phyloP scores from a whole-genome alignment of 2,797 vertebrate genomes.

The Danio tinwini region DNA sequence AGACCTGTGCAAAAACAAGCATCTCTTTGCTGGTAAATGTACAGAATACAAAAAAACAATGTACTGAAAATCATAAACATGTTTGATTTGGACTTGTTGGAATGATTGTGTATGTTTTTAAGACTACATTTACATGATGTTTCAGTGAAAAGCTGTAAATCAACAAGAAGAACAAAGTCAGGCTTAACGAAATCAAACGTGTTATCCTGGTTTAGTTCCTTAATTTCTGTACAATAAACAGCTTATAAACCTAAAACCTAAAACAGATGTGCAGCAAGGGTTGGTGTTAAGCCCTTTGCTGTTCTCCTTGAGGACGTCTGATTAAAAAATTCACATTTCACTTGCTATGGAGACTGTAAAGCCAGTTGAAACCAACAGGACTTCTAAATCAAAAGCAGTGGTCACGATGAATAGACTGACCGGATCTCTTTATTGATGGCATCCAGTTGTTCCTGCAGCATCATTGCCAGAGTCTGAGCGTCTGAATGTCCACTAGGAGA shows the following conservation, averaged over 20 bases:
- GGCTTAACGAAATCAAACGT: background rate
- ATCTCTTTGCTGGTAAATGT: background rate
- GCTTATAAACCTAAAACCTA: background rate
- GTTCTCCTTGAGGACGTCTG: background rate
- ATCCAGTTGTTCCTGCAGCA: slow-evolving; percentile 98
- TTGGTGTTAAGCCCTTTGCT: background rate
- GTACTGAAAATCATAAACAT: background rate
- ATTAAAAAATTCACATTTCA: background rate
- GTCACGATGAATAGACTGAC: slow-evolving; percentile 67
- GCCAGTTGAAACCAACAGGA: background rate
- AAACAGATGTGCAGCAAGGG: background rate
- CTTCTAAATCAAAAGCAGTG: background rate
- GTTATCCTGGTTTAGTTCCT: background rate
- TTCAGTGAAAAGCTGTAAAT: background rate
- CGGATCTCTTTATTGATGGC: slow-evolving; percentile 99
- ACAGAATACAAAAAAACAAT: background rate
- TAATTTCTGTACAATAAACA: background rate
- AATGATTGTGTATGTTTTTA: background rate
- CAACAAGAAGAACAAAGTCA: background rate
- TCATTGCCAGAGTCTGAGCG: slow-evolving; percentile 97
- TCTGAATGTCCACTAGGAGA: slow-evolving; percentile 97
- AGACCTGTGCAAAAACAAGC: background rate
- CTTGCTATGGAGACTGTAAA: background rate
- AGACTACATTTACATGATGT: background rate
- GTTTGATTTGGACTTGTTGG: background rate